These are phyloP conservation scores for Phrynocephalus vlangalii DNA, from an alignment of 2,797 vertebrate species.

Conservation along the genomic window DNA sequence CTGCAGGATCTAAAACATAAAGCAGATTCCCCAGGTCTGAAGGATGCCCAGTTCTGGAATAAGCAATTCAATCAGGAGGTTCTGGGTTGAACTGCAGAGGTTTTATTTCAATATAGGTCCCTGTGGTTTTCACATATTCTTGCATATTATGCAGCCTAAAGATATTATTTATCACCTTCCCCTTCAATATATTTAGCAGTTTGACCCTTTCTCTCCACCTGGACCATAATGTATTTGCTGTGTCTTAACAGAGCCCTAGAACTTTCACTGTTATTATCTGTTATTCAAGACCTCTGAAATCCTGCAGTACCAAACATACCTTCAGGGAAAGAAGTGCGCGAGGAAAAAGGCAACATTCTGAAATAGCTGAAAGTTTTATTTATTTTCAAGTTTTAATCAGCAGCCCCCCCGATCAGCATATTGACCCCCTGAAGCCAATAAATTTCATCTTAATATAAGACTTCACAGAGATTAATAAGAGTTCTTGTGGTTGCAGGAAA, in stretches of 20 bases:
- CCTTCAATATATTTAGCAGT: slow-evolving; percentile 12
- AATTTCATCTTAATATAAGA: slow-evolving; percentile 51
- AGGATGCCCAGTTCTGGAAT: not conserved
- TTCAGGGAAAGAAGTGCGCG: not conserved
- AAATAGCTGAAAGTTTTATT: slow-evolving; percentile 16
- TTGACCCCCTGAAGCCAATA: slow-evolving; percentile 42
- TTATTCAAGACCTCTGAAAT: not conserved
- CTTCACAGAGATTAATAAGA: slow-evolving; percentile 51
- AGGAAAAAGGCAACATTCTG: rapidly evolving
- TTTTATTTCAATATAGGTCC: not conserved
- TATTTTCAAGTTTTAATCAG: slow-evolving; percentile 12
- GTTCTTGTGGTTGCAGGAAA: slow-evolving; percentile 8
- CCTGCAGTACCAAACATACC: slow-evolving; percentile 30
- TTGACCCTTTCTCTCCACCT: not conserved
- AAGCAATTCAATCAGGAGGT: not conserved
- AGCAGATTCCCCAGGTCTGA: not conserved
- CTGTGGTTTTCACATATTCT: not conserved
- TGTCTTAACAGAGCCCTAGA: not conserved
- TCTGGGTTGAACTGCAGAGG: not conserved
- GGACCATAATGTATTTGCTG: slow-evolving; percentile 20
- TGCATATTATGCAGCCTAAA: not conserved
- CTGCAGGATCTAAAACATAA: not conserved
- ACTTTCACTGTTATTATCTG: not conserved
- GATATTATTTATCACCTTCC: not conserved
- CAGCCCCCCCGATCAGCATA: slow-evolving; percentile 39